phyloP scores from a whole-genome alignment of 2,888 invertebrate species.

The Frankliniella fusca region DNA sequence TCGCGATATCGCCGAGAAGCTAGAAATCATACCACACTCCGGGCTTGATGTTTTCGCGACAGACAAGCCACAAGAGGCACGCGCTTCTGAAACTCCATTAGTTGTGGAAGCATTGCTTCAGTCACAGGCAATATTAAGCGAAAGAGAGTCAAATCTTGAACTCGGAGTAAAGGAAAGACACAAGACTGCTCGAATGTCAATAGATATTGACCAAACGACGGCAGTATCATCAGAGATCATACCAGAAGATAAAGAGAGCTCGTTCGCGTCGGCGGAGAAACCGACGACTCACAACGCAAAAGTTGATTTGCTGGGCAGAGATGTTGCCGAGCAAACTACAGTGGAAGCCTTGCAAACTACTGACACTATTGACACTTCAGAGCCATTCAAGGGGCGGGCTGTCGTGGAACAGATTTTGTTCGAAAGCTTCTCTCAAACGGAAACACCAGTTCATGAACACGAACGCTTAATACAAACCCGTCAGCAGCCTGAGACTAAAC shows the following conservation, averaged over 20 bases:
- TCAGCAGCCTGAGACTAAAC: conserved; percentile 39
- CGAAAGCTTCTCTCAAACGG: conserved; percentile 47
- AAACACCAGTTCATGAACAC: conserved; percentile 46
- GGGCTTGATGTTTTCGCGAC: conserved; percentile 38
- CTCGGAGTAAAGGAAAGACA: conserved; percentile 38
- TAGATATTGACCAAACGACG: conserved; percentile 41
- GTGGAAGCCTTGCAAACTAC: conserved; percentile 38
- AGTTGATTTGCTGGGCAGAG: conserved; percentile 47
- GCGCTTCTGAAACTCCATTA: conserved; percentile 45
- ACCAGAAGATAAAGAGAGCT: conserved; percentile 40
- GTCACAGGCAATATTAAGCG: conserved; percentile 52
- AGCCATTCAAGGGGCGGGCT: background rate
- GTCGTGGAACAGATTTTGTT: conserved; percentile 43
- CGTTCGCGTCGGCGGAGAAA: conserved; percentile 37
- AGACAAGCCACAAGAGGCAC: conserved; percentile 36
- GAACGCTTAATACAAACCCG: conserved; percentile 41
- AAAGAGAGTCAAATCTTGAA: conserved; percentile 51
- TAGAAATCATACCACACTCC: conserved; percentile 48
- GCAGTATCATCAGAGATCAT: conserved; percentile 41
- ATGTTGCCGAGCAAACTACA: conserved; percentile 48
- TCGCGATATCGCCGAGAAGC: conserved; percentile 49
- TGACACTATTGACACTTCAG: conserved; percentile 29
- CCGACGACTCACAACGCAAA: conserved; percentile 39
- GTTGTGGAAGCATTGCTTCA: conserved; percentile 50
- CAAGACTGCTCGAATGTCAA: conserved; percentile 40